phyloP scores from a whole-genome alignment of 1,140 invertebrate species.

The Akabosia matsudoensis region DNA sequence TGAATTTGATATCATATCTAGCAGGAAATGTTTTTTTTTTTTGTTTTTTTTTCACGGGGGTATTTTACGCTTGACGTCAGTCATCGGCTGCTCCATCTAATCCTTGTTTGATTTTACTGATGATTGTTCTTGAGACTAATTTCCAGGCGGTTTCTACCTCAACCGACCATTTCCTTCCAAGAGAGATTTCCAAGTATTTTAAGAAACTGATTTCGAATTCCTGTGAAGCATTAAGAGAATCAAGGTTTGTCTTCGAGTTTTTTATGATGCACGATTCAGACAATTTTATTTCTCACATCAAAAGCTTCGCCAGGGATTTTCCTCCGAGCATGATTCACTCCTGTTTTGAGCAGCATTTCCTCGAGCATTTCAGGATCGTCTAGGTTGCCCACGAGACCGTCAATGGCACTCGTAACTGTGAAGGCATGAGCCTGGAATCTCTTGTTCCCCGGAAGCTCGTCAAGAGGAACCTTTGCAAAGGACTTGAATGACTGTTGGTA shows the following conservation, averaged over 20 bases:
- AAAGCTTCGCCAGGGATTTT: constrained; percentile 47
- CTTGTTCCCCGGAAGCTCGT: constrained; percentile 29
- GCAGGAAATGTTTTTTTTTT: too few relatives aligned
- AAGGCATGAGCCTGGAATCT: constrained; percentile 49
- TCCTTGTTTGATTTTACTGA: not conserved
- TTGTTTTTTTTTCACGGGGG: too few relatives aligned
- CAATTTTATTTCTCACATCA: too few relatives aligned
- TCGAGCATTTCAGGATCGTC: constrained; percentile 49
- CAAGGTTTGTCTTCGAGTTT: too few relatives aligned
- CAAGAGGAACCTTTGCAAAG: constrained; percentile 37
- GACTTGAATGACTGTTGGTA: constrained; percentile 19
- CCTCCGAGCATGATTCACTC: constrained; percentile 48
- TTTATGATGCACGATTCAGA: too few relatives aligned
- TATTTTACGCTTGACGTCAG: too few relatives aligned
- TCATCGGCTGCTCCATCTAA: not conserved
- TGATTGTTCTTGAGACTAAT: not conserved
- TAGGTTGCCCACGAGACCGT: constrained; percentile 50
- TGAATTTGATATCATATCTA: too few relatives aligned
- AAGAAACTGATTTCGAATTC: constrained; percentile 3
- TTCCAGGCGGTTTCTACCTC: not conserved
- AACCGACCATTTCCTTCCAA: not conserved
- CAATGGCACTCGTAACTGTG: constrained; percentile 50
- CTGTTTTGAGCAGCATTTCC: constrained; percentile 50
- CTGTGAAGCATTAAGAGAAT: too few relatives aligned
- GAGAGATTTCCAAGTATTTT: not conserved